Evolutionary conservation across 2,888 invertebrate genomes (phyloP).

Genomic region (Patella pellucida): DNA sequence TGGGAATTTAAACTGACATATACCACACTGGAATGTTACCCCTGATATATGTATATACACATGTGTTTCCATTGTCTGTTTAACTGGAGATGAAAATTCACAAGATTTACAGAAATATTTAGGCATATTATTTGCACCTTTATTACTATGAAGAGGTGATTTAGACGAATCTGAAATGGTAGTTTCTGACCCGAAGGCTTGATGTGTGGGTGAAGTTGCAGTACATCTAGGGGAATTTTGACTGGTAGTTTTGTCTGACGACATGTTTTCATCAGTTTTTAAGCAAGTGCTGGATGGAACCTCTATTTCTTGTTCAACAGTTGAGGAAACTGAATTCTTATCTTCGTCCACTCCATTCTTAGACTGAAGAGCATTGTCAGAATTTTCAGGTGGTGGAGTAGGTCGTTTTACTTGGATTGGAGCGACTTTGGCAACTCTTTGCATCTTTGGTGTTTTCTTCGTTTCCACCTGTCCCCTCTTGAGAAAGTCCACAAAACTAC

Average conservation of each 20-base stretch:
- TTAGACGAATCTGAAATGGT: not conserved
- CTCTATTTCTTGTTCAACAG: not conserved
- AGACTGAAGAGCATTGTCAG: not conserved
- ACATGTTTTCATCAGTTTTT: too few relatives aligned
- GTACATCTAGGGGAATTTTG: not conserved
- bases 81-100: constrained; percentile 35
- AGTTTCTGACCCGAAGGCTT: not conserved
- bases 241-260: not conserved
- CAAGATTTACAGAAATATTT: constrained; percentile 40
- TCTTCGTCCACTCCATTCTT: not conserved
- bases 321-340: not conserved
- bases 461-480: constrained; percentile 18
- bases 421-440: not conserved
- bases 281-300: too few relatives aligned
- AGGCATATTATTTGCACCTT: not conserved
- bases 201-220: not conserved
- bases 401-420: not conserved
- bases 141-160: not conserved
- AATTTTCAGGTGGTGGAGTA: not conserved
- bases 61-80: constrained; percentile 43
- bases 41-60: constrained; percentile 46
- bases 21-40: constrained; percentile 42
- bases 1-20: constrained; percentile 40
- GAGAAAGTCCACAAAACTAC: constrained; percentile 34
- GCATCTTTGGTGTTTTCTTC: constrained; percentile 7